phyloP scores from a whole-genome alignment of 2,888 invertebrate genomes.

The Ceramica pisi region DNA sequence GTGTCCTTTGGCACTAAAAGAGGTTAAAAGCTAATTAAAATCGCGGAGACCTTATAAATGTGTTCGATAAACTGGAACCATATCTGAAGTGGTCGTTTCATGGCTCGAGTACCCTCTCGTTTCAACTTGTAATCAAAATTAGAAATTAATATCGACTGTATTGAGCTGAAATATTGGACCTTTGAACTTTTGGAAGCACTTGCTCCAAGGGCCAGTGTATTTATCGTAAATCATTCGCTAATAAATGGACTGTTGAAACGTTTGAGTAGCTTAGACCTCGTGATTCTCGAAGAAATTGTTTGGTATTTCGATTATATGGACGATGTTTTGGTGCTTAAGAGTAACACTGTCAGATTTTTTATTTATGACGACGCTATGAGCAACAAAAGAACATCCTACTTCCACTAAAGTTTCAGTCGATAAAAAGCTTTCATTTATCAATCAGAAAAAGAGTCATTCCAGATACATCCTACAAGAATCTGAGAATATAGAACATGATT shows the following conservation, averaged over 20 bases:
- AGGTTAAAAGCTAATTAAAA: slow-evolving; percentile 64
- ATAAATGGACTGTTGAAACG: slow-evolving; percentile 56
- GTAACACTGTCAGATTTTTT: neutral
- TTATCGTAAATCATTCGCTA: slow-evolving; percentile 61
- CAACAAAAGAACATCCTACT: neutral
- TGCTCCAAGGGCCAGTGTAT: slow-evolving; percentile 56
- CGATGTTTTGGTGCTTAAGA: slow-evolving; percentile 11
- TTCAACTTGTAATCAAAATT: slow-evolving; percentile 65
- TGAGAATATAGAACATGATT: slow-evolving; percentile 28
- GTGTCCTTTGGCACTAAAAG: slow-evolving; percentile 36
- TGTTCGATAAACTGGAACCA: slow-evolving; percentile 63
- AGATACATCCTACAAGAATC: slow-evolving; percentile 3
- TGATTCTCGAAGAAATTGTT: slow-evolving; percentile 34
- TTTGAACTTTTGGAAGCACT: slow-evolving; percentile 62
- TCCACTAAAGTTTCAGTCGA: neutral
- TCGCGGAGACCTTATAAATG: slow-evolving; percentile 57
- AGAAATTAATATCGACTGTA: slow-evolving; percentile 69
- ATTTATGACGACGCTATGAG: neutral
- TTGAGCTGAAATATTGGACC: slow-evolving; percentile 64
- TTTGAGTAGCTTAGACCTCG: slow-evolving; percentile 31
- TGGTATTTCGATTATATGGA: slow-evolving; percentile 15
- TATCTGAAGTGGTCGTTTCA: slow-evolving; percentile 61
- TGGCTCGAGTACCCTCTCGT: slow-evolving; percentile 55
- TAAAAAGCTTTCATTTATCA: slow-evolving; percentile 1
- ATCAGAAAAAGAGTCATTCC: neutral